Base-by-base conservation (phyloP, 2,888 invertebrate species). In the Eurois occulta region DNA sequence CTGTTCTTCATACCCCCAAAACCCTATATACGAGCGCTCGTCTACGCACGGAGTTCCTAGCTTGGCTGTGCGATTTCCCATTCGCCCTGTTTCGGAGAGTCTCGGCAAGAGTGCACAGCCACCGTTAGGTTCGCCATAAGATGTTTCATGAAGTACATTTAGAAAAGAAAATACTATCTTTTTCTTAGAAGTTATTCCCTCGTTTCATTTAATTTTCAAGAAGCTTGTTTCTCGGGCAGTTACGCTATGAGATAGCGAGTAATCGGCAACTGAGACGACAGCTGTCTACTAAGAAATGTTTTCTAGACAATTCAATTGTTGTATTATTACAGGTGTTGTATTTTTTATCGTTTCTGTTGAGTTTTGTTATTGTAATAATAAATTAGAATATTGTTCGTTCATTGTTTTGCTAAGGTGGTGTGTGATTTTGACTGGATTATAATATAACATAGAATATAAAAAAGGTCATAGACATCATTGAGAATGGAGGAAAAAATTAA, bases 221-320 rank as follows among this genome's bases (percentile, higher is more conserved):
- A 24, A 35, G 8, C 24, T 35, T 65, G n/a, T 28, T 55, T 24
- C 28, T 21, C 16, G n/a, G 43, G 18, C 28, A 35, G 41, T 52
- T 78, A 78, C 55, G 68, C 52, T 62, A 62, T 62, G 62, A 69
- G 18, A 38, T 46, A 18, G 28, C 21, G 21, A 32, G 28, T 52
- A 24, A 38, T 28, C 18, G 8, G 5, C 24, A 35, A 41, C 16
- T 48, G 18, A 24, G 41, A 80, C 41, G 41, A 72, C 80, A 80
- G 41, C 80, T 80, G 64, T 71, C 41, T 21, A 11, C 1, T n/a
- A 6, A 13, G 10, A 55, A 68, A 58, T 38, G 4, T 62, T 52
- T 67, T 35, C 46, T 24, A 5, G 2, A 32, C 43, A 21, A 43
- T 28, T 0, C 8, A 55, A 32, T 52, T 16, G 2, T 78, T 77